phyloP scores from a whole-genome alignment of 2,113 vertebrate genomes.

The Festucalex cinctus region DNA sequence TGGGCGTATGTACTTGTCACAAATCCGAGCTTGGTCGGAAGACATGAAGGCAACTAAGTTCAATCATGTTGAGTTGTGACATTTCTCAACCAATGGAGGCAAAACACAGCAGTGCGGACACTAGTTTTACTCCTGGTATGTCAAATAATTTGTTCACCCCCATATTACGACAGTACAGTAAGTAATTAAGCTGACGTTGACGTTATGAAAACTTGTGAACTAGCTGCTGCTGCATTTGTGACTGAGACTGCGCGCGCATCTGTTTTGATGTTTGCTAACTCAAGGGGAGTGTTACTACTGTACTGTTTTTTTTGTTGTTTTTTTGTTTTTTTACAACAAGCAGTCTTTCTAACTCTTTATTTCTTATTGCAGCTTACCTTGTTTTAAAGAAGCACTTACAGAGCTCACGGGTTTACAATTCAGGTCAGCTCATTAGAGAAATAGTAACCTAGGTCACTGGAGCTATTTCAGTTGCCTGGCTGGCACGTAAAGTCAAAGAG shows the following conservation, averaged over 20 bases:
- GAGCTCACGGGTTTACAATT: not conserved
- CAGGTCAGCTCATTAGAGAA: constrained; percentile 24
- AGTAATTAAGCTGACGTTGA: not conserved
- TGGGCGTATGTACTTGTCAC: not conserved
- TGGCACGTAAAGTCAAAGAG: not conserved
- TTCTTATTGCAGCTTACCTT: not conserved
- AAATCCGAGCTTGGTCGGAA: not conserved
- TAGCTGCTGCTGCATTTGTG: not conserved
- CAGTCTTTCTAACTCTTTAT: not conserved
- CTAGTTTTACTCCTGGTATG: constrained; percentile 48
- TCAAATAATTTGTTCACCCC: not conserved
- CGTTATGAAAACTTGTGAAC: not conserved
- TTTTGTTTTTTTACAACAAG: not conserved
- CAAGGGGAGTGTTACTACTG: no score
- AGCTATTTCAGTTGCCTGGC: not conserved
- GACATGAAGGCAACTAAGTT: constrained; percentile 52
- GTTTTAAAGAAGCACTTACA: not conserved
- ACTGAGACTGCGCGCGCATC: constrained; percentile 1
- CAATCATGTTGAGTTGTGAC: constrained; percentile 21
- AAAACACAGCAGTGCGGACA: constrained; percentile 12
- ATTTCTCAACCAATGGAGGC: constrained; percentile 45
- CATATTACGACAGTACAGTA: not conserved
- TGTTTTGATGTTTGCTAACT: not conserved
- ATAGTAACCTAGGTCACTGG: constrained; percentile 4
- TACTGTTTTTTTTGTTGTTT: no score